A percentile compares a stretch with the other conserved stretches of the same genome.
Evolutionary conservation across 2,113 vertebrate species (phyloP).

Genomic region (Lepisosteus osseus): DNA sequence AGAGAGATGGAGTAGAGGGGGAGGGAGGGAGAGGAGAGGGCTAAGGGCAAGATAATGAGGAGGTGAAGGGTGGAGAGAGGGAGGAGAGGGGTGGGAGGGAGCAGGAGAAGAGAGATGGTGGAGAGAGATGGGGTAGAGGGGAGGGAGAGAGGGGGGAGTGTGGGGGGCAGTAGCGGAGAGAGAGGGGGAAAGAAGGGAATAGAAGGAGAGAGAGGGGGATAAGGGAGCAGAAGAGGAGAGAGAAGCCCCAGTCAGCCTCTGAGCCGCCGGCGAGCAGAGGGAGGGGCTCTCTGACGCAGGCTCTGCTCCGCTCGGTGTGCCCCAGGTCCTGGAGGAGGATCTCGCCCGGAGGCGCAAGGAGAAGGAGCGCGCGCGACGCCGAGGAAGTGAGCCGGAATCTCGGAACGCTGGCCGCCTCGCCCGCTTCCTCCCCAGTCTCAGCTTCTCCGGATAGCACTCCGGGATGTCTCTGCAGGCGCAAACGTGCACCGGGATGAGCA

Average conservation of each 20-base stretch:
- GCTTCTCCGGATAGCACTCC: slow-evolving; percentile 30
- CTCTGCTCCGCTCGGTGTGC: neutral
- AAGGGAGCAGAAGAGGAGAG: neutral
- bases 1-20: neutral
- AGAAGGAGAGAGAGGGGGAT: no score
- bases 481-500: no score
- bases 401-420: slow-evolving; percentile 20
- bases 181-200: no score
- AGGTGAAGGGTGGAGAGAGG: neutral
- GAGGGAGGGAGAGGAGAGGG: no score
- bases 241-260: neutral
- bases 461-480: no score
- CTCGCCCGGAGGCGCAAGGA: slow-evolving; percentile 36
- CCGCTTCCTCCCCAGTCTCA: slow-evolving; percentile 44
- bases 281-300: no score
- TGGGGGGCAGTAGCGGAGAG: no score
- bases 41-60: no score
- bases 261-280: neutral
- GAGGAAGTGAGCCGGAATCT: slow-evolving; percentile 20
- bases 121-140: neutral
- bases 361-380: slow-evolving; percentile 19
- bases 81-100: neutral
- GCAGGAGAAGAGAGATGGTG: neutral
- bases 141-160: neutral
- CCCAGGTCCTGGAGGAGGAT: slow-evolving; percentile 59